phyloP scores from a whole-genome alignment of 2,113 vertebrate genomes.

The Melanerpes aurifrons region DNA sequence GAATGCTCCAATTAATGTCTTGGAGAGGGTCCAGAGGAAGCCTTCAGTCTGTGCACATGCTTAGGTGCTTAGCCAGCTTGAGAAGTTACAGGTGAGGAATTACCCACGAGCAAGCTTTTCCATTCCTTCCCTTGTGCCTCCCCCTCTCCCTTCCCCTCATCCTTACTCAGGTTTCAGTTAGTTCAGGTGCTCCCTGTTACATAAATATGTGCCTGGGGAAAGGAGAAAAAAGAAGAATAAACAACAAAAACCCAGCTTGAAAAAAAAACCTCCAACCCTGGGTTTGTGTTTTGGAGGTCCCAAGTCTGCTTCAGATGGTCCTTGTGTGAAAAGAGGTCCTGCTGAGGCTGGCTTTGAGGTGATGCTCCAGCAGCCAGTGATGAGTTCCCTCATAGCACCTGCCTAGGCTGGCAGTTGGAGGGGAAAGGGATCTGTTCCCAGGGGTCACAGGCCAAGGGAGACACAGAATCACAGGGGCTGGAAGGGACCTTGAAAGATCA shows the following conservation, averaged over 20 bases:
- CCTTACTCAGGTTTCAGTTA: constrained; percentile 11
- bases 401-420: neutral
- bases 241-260: too few relatives aligned
- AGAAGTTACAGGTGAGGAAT: constrained; percentile 4
- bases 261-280: neutral
- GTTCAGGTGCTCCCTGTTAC: constrained; percentile 27
- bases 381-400: neutral
- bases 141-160: neutral
- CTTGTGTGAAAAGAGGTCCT: neutral
- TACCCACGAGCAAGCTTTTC: neutral
- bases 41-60: neutral
- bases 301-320: neutral
- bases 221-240: too few relatives aligned
- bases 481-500: too few relatives aligned
- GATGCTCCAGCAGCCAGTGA: neutral
- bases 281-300: neutral
- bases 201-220: neutral
- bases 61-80: constrained; percentile 3
- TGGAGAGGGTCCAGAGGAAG: neutral
- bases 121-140: neutral
- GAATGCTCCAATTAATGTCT: neutral
- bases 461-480: too few relatives aligned
- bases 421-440: neutral
- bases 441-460: neutral
- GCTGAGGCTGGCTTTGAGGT: neutral